These are phyloP conservation scores for Cryptops parisi DNA, from an alignment of 2,888 invertebrate genomes.

Conservation along the genomic window DNA sequence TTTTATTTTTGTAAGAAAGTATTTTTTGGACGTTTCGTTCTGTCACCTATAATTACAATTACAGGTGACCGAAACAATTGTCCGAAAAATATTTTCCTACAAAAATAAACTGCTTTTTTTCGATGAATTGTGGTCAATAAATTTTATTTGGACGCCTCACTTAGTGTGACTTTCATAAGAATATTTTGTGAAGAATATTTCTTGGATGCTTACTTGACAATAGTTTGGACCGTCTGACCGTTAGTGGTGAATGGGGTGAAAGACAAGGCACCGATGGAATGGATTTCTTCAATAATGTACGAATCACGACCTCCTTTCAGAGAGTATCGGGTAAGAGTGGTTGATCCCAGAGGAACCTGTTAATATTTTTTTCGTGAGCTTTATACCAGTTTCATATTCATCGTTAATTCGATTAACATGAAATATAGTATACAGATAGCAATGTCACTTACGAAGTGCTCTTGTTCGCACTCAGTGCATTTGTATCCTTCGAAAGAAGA, in stretches of 20 bases:
- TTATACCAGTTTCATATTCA: too few species aligned
- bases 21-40: too few species aligned
- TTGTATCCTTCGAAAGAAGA: constrained; percentile 14
- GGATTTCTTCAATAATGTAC: constrained; percentile 16
- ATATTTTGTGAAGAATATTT: background rate
- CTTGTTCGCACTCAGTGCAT: constrained; percentile 13
- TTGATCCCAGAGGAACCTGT: background rate
- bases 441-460: background rate
- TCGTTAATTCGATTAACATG: too few species aligned
- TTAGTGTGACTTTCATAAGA: background rate
- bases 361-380: too few species aligned
- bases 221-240: constrained; percentile 13
- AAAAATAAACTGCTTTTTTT: too few species aligned
- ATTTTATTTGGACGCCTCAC: too few species aligned
- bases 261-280: constrained; percentile 7
- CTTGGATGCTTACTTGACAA: constrained; percentile 13
- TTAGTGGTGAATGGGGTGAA: constrained; percentile 17
- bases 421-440: background rate
- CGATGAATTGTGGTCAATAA: too few species aligned
- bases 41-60: too few species aligned
- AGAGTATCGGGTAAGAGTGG: background rate
- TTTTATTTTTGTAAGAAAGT: too few species aligned
- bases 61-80: too few species aligned
- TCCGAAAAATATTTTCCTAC: too few species aligned
- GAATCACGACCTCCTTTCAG: background rate